phyloP scores from a whole-genome alignment of 2,888 invertebrate genomes.

The Theodoxus fluviatilis region DNA sequence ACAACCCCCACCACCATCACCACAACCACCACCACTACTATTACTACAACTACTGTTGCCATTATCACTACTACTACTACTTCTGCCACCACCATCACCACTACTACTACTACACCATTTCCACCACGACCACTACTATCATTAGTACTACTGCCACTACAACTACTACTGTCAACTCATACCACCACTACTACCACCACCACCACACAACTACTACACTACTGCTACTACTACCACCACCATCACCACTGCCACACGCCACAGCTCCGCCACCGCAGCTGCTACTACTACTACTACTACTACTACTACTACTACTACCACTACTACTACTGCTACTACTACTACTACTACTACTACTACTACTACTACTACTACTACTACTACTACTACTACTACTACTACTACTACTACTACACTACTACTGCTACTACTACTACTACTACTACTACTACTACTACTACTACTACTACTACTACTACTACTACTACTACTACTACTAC shows the following conservation, averaged over 20 bases:
- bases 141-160: background rate
- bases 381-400: too few species aligned
- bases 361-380: background rate
- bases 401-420: too few species aligned
- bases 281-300: slow-evolving; percentile 8
- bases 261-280: background rate
- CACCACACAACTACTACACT: too few species aligned
- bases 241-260: background rate
- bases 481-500: too few species aligned
- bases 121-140: background rate
- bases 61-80: slow-evolving; percentile 14
- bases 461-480: slow-evolving; percentile 17
- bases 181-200: too few species aligned
- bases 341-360: slow-evolving; percentile 11
- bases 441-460: slow-evolving; percentile 4
- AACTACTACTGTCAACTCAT: background rate
- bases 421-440: slow-evolving; percentile 12
- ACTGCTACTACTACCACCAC: too few species aligned
- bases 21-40: slow-evolving; percentile 9
- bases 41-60: slow-evolving; percentile 6
- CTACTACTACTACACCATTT: background rate
- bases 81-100: slow-evolving; percentile 1
- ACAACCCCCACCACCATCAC: background rate
- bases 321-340: background rate
- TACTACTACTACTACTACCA: background rate